A percentile compares a stretch with the other conserved stretches of the same genome.
phyloP scores from a whole-genome alignment of 2,113 vertebrate genomes.

The Lipotes vexillifer region DNA sequence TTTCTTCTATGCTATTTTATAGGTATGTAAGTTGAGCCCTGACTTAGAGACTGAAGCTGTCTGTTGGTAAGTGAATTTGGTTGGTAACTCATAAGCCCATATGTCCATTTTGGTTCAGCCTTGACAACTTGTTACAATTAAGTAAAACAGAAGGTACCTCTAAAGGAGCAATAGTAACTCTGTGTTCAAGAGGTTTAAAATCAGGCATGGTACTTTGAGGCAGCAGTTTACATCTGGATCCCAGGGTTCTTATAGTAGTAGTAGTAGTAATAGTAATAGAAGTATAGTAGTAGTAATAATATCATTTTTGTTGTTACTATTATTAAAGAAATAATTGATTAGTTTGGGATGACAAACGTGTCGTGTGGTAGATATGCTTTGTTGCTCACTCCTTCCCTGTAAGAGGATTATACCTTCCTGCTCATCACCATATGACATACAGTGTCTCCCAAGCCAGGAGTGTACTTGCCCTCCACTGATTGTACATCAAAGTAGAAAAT shows the following conservation, averaged over 20 bases:
- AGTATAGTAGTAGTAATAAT: neutral
- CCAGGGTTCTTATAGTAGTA: neutral
- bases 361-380: too few species aligned
- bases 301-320: neutral
- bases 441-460: neutral
- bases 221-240: neutral
- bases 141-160: neutral
- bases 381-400: neutral
- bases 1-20: neutral
- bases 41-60: neutral
- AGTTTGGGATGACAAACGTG: neutral
- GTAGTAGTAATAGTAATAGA: too few species aligned
- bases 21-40: neutral
- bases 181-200: neutral
- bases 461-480: neutral
- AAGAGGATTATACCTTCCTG: neutral
- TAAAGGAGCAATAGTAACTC: neutral
- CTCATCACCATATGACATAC: neutral
- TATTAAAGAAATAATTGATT: neutral
- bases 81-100: neutral
- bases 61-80: neutral
- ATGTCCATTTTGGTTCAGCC: neutral
- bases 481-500: too few species aligned
- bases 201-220: neutral
- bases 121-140: neutral